Evolutionary conservation across 2,888 invertebrate genomes (phyloP).

Genomic region (Abscondita cerata): DNA sequence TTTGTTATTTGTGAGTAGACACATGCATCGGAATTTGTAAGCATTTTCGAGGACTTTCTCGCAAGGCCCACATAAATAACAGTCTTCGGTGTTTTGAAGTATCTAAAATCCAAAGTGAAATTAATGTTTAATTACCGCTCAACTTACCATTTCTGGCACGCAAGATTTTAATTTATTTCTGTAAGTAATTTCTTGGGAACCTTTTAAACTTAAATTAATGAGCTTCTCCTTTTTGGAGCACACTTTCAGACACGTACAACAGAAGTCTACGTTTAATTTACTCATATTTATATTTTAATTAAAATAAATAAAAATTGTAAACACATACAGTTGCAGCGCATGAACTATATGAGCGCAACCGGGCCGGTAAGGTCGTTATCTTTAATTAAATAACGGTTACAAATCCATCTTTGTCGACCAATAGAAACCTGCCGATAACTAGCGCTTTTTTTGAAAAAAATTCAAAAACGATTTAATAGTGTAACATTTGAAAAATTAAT

Average conservation of each 20-base stretch:
- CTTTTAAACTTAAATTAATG: conserved; percentile 12
- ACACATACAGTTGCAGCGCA: too few species aligned
- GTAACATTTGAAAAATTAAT: too few species aligned
- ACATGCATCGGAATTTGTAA: conserved; percentile 26
- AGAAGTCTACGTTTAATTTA: conserved; percentile 16
- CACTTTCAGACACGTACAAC: conserved; percentile 23
- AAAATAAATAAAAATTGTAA: too few species aligned
- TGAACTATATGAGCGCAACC: too few species aligned
- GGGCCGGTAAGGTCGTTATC: too few species aligned
- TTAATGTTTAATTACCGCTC: not conserved
- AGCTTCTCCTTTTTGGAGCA: conserved; percentile 9
- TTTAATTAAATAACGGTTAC: too few species aligned
- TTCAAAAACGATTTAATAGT: too few species aligned
- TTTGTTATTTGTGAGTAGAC: conserved; percentile 16
- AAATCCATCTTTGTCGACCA: too few species aligned
- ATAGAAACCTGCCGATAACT: too few species aligned
- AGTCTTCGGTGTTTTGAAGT: conserved; percentile 9
- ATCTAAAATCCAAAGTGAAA: conserved; percentile 10
- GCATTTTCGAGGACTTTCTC: conserved; percentile 18
- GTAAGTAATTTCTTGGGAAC: conserved; percentile 17
- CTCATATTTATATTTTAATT: too few species aligned
- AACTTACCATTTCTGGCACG: conserved; percentile 30
- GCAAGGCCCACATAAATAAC: conserved; percentile 19
- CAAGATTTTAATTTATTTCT: conserved; percentile 22
- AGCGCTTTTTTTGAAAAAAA: too few species aligned